Conservation (phyloP, 1,140 invertebrate species). For the Leptestheria dahalacensis region DNA sequence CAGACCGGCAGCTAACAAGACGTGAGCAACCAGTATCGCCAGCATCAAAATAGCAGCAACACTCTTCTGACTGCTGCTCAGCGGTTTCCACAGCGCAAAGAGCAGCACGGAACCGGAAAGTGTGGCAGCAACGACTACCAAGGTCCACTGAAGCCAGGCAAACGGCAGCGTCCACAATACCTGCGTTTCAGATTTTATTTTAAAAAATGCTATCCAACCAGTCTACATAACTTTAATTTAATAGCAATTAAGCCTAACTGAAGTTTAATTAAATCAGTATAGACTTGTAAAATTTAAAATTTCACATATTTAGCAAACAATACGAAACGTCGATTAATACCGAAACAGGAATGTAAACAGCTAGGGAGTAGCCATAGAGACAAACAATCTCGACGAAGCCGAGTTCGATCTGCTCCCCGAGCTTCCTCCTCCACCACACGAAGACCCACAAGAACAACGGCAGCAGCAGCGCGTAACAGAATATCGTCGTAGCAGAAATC, state of each 20-base stretch:
- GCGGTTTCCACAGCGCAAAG: slow-evolving; percentile 58
- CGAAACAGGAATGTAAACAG: slow-evolving; percentile 87
- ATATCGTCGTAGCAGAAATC: slow-evolving; percentile 74
- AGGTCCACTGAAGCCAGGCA: slow-evolving; percentile 66
- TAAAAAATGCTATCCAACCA: no score
- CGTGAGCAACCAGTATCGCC: not conserved
- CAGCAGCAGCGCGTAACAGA: slow-evolving; percentile 73
- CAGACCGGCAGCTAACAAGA: not conserved
- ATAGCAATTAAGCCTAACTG: not conserved
- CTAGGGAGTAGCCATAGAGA: slow-evolving; percentile 87
- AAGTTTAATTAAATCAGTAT: no score
- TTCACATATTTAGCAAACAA: no score
- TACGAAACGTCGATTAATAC: no score
- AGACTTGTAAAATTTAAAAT: no score
- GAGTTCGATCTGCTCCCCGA: slow-evolving; percentile 43
- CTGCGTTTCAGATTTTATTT: slow-evolving; percentile 28
- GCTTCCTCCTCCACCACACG: slow-evolving; percentile 60
- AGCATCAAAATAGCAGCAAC: not conserved
- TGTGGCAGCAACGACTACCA: slow-evolving; percentile 59
- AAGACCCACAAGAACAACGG: slow-evolving; percentile 66
- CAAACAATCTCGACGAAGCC: slow-evolving; percentile 71
- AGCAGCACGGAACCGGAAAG: slow-evolving; percentile 74
- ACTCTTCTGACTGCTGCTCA: slow-evolving; percentile 38
- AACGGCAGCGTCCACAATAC: slow-evolving; percentile 75
- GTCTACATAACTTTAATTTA: no score